Conservation (phyloP, 1,140 invertebrate species). For the Lethrus apterus region DNA sequence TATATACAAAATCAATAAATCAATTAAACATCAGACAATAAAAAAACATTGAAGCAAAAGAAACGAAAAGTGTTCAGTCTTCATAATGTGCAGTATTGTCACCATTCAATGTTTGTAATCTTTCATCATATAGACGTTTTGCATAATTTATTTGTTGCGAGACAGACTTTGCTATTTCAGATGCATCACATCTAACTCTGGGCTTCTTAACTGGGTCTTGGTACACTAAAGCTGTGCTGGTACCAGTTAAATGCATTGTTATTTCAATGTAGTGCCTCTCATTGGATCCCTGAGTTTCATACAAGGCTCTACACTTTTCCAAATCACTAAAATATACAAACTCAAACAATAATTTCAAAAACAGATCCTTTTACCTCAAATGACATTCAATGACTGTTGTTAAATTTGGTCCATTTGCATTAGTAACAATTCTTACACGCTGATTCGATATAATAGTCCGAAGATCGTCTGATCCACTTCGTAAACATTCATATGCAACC, state of each 20-base stretch:
- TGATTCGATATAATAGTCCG: conserved; percentile 69
- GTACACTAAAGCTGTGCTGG: conserved; percentile 40
- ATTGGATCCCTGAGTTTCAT: conserved; percentile 44
- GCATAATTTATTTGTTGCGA: conserved; percentile 69
- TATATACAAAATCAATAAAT: no score
- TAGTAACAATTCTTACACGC: conserved; percentile 69
- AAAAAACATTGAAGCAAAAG: no score
- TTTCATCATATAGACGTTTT: conserved; percentile 77
- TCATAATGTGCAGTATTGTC: conserved; percentile 34
- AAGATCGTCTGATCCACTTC: conserved; percentile 61
- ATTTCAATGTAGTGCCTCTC: conserved; percentile 68
- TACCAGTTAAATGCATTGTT: conserved; percentile 52
- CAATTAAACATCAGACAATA: no score
- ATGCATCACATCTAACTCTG: conserved; percentile 74
- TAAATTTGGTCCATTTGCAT: conserved; percentile 39
- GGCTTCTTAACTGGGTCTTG: conserved; percentile 58
- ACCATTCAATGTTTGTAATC: conserved; percentile 50
- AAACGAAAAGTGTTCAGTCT: conserved; percentile 31
- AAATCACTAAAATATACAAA: conserved; percentile 52
- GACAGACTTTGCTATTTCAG: conserved; percentile 71
- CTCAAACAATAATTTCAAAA: conserved; percentile 24
- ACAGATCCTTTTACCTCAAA: conserved; percentile 45
- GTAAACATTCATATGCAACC: conserved; percentile 73
- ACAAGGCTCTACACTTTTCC: conserved; percentile 50
- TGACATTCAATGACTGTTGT: conserved; percentile 60